Base-by-base conservation (phyloP, 2,113 vertebrate species). In the Xenotilapia longispinis region DNA sequence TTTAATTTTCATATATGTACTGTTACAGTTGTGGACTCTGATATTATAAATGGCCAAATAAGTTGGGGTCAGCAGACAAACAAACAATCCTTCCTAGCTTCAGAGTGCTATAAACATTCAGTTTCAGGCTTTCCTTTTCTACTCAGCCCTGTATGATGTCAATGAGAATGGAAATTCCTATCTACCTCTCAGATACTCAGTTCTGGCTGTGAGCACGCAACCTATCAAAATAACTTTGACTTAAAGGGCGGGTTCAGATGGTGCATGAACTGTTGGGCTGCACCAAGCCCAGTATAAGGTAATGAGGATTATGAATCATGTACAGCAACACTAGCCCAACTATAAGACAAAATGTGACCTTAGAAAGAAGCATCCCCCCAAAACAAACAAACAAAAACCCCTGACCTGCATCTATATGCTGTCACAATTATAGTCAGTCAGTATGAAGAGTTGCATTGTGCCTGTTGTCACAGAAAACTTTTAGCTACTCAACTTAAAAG, bases 341-440 rank as follows among this genome's bases (percentile, higher is more conserved):
- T 47, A 75, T 45, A 28, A 47, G 68, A 73, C 13, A 15, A 40
- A 70, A 70, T 70, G 38, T 42, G 36, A 23, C 40, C 9, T 7
- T 73, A 26, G 40, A 0, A 73, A 26, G 40, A 45, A 73, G 68
- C 40, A 45, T 17, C 23, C 6, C 68, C 40, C 42, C 14, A 15
- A 11, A 45, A 70, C 19, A 9, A 68, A 36, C n/a, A 7, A n/a
- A 73, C n/a, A 38, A 3, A 31, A 21, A 3, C 0, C 80, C 63
- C 9, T 75, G 7, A 57, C 15, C 63, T 63, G 13, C 6, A 21
- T 51, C 28, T 10, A 9, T 21, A 15, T 68, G 40, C 6, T 23
- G 5, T 70, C 51, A 38, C 28, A 21, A 57, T 88, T 82, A 36
- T n/a, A 81, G 45, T 79, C 57, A 31, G 21, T 55, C n/a, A 54